Evolutionary conservation across 1,140 invertebrate species (phyloP), one percentile per base, ranked within the genome.

Genomic region (Diabrotica undecimpunctata): DNA sequence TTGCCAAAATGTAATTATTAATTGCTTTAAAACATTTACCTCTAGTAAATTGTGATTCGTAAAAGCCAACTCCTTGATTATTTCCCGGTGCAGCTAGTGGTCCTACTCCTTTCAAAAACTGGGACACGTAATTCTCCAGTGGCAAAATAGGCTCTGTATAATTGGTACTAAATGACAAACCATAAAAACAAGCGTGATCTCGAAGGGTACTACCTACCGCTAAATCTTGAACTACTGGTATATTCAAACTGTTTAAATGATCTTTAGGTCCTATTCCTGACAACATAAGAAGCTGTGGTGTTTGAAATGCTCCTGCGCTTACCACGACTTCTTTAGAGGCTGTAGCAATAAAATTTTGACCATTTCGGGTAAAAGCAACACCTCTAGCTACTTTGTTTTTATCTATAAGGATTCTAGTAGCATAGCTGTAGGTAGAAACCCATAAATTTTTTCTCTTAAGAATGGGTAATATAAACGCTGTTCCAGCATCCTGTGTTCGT

Each of bases 111-210:
- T 54, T 41, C 10, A 70, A 9, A 46, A 67, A 70, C 38, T 67
- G 38, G 8, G 35, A 11, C 5, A 70, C 12, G 50, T 67, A 61
- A 10, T 70, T 25, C n/a, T 50, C 46, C 37, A 53, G 41, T 9
- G 38, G 35, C 11, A 52, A 8, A 9, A 64, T 38, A 3, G 69
- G 57, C 55, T 70, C 66, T 2, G 61, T 69, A 9, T 62, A 62
- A 14, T 69, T 66, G 8, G 56, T 61, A 11, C 62, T 63, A 38
- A 58, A 70, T 54, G 0, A 7, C 88, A 94, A 77, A 0, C 92
- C 92, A 0, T 91, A 92, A 0, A 92, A 78, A 0, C 88, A 90
- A 11, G 94, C 86, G 74, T 95, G 93, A 76, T 94, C 92, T 79
- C 94, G 91, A 0, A 96, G 82, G 78, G 95, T 95, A 54, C 90